Base-by-base conservation (phyloP, 53 echinoderm and acorn worm genomes). In the Luidia sarsii region DNA sequence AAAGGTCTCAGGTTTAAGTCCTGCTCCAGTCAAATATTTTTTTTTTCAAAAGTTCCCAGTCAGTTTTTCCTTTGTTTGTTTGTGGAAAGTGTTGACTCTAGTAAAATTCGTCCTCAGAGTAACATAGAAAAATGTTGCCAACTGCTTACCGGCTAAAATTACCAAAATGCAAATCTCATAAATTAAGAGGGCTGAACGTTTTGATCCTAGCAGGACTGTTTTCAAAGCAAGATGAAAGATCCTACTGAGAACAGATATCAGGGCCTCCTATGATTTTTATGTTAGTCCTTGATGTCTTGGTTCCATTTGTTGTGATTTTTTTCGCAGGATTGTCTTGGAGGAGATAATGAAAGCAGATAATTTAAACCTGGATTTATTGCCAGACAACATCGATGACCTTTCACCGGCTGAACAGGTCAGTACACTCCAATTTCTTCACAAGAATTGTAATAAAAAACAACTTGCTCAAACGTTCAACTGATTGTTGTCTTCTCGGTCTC, bases 331-430 rank as follows among this genome's bases (percentile, higher is more conserved):
- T 22, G 83, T 93, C 15, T 50, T 93, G 19, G 87, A 89, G 57
- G 93, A 93, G 35, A 93, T 93, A 39, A 61, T 90, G 16, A 93
- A 89, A 50, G 93, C 89, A 8, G 89, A 80, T 7, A 82, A 83
- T 50, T 27, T 89, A 48, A 31, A 67, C 1, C 54, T 89, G 15
- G 31, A 69, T n/a, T 61, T 33, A 24, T 50, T 93, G 10, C 93
- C 89, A 22, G 11, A 55, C 41, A 50, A 51, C 41, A 71, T 71
- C 66, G 67, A 86, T 16, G 34, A 56, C 2, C 19, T 93, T 13
- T 35, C 75, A 49, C 87, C 93, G 31, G 29, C 22, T 55, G 30
- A 86, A 67, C 89, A 89, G 89, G 93, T 89, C 14, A 84, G 70
- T 4, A 53, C 5, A 4, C 16, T 15, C 15, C 3, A 4, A 18